phyloP scores from a whole-genome alignment of 2,113 vertebrate genomes.

The Periophthalmodon schlosseri region DNA sequence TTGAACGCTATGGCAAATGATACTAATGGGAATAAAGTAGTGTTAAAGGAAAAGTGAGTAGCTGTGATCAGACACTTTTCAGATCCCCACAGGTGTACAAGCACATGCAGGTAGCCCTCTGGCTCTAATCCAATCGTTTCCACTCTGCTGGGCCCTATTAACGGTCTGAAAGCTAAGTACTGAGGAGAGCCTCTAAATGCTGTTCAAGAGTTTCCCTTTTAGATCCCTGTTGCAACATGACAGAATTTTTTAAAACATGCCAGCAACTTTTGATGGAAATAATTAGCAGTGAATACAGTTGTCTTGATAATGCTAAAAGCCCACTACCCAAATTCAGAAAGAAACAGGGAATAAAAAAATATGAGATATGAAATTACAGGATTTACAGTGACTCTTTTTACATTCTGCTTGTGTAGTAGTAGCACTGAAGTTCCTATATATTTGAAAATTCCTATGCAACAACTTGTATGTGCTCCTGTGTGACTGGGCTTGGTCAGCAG shows the following conservation, averaged over 20 bases:
- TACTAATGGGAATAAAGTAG: slow-evolving; percentile 12
- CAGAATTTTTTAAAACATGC: not conserved
- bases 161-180: not conserved
- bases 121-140: slow-evolving; percentile 49
- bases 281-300: slow-evolving; percentile 19
- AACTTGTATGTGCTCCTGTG: no score
- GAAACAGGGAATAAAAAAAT: no score
- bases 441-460: no score
- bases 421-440: no score
- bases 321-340: not conserved
- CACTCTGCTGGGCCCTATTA: slow-evolving; percentile 38
- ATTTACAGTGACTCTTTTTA: no score
- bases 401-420: no score
- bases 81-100: slow-evolving; percentile 36
- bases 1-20: not conserved
- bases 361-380: no score
- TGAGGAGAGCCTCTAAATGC: not conserved
- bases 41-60: slow-evolving; percentile 21
- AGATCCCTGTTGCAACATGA: slow-evolving; percentile 10
- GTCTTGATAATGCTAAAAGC: not conserved
- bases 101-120: slow-evolving; percentile 37
- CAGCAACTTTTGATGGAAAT: slow-evolving; percentile 2
- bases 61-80: slow-evolving; percentile 22
- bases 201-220: slow-evolving; percentile 6
- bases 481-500: no score